Percentiles rank a stretch among this genome's conserved stretches.
Conservation (phyloP, 2,797 vertebrate genomes). For the Gambelia wislizenii region DNA sequence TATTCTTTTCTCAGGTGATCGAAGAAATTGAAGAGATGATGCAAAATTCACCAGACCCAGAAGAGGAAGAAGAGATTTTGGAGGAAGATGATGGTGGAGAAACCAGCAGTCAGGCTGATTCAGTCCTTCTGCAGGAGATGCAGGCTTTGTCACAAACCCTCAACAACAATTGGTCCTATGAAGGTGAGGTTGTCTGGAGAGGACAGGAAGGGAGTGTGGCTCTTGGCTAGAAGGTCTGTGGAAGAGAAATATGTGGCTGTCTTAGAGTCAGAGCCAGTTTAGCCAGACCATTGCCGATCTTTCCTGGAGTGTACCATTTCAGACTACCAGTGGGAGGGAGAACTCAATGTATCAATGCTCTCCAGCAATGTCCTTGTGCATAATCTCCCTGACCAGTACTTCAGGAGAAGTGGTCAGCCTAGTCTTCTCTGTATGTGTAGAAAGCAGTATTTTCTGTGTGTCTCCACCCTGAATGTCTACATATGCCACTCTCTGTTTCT, state of each 20-base stretch:
- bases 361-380: background rate
- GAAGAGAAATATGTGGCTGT: background rate
- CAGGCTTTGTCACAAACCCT: constrained; percentile 87
- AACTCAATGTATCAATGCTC: background rate
- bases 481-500: background rate
- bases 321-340: background rate
- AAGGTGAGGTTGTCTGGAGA: constrained; percentile 79
- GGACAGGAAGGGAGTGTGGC: fast-evolving
- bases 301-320: background rate
- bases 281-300: background rate
- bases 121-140: constrained; percentile 90
- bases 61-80: constrained; percentile 87
- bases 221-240: too few relatives aligned
- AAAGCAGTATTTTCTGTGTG: background rate
- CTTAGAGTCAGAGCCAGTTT: too few relatives aligned
- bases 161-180: constrained; percentile 92
- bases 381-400: too few relatives aligned
- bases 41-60: constrained; percentile 94
- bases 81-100: constrained; percentile 86
- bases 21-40: constrained; percentile 97
- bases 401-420: background rate
- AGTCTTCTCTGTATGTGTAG: background rate
- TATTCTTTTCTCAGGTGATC: constrained; percentile 83
- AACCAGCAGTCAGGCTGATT: constrained; percentile 83
- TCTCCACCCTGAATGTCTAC: background rate